Conservation (phyloP, 2,888 invertebrate genomes). For the Amblyjoppa fuscipennis region DNA sequence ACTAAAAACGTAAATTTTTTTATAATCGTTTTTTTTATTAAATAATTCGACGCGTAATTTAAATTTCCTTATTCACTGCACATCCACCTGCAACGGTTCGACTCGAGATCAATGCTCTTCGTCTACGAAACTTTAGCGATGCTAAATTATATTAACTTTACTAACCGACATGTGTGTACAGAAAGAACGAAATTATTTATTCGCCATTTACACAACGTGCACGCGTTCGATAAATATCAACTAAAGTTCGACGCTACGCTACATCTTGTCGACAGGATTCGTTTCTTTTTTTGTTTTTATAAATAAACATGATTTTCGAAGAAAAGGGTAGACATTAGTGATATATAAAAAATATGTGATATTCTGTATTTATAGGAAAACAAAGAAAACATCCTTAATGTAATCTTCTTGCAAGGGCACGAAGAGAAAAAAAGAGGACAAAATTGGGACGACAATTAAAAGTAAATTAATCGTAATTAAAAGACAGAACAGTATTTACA, state of each 20-base stretch:
- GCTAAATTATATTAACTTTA: not conserved
- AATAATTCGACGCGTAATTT: not conserved
- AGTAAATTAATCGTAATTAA: slow-evolving; percentile 13
- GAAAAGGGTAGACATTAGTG: slow-evolving; percentile 5
- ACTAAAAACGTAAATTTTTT: not conserved
- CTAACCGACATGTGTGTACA: slow-evolving; percentile 11
- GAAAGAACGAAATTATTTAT: slow-evolving; percentile 10
- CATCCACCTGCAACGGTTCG: no score
- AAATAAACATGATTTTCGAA: not conserved
- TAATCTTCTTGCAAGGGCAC: not conserved
- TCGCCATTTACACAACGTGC: slow-evolving; percentile 16
- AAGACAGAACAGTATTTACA: slow-evolving; percentile 21
- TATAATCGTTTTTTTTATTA: not conserved
- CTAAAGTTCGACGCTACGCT: not conserved
- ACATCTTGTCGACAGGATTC: not conserved
- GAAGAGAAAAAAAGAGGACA: not conserved
- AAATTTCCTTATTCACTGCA: not conserved
- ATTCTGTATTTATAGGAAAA: slow-evolving; percentile 16
- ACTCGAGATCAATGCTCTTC: not conserved
- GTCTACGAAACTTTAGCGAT: not conserved
- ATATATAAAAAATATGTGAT: slow-evolving; percentile 30
- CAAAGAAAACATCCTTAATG: slow-evolving; percentile 11
- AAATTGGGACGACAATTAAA: not conserved
- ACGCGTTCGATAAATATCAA: not conserved
- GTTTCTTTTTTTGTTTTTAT: not conserved